These are phyloP conservation scores for Aphelinus atriplicis DNA, from an alignment of 1,140 invertebrate genomes.

Conservation along the genomic window DNA sequence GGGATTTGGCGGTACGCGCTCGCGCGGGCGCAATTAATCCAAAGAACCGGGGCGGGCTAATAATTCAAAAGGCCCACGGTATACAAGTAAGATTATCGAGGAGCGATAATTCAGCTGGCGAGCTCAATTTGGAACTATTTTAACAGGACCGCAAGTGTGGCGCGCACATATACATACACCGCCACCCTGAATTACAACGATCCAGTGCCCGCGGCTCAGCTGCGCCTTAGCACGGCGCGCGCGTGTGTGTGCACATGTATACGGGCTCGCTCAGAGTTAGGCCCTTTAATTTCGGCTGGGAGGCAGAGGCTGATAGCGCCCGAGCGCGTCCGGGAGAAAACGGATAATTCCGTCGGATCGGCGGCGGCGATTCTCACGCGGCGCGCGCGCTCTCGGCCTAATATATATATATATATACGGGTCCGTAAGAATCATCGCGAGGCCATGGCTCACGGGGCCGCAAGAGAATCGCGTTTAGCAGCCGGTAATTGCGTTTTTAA, in stretches of 20 bases:
- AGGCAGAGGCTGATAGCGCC: too few relatives aligned
- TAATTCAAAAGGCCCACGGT: too few relatives aligned
- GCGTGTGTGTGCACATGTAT: background rate
- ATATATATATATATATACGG: constrained; percentile 6
- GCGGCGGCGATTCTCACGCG: background rate
- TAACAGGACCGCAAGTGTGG: constrained; percentile 11
- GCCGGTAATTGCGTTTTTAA: constrained; percentile 30
- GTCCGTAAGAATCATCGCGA: constrained; percentile 33
- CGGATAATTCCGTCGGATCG: constrained; percentile 1
- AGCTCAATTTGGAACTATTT: constrained; percentile 15
- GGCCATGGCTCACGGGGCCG: background rate
- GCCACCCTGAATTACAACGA: constrained; percentile 10
- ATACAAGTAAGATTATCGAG: constrained; percentile 5
- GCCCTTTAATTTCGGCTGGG: constrained; percentile 18
- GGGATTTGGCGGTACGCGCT: too few relatives aligned
- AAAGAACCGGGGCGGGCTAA: background rate
- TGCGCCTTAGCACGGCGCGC: background rate
- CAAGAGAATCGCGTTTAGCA: constrained; percentile 11
- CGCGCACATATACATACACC: background rate
- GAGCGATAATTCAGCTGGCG: constrained; percentile 3
- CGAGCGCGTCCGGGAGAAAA: background rate
- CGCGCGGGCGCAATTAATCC: too few relatives aligned
- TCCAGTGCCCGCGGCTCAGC: background rate
- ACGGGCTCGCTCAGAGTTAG: constrained; percentile 15
- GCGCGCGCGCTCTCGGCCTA: background rate